Evolutionary conservation across 2,113 vertebrate genomes (phyloP), one percentile per base, ranked within the genome.

Genomic region (Zootoca vivipara): DNA sequence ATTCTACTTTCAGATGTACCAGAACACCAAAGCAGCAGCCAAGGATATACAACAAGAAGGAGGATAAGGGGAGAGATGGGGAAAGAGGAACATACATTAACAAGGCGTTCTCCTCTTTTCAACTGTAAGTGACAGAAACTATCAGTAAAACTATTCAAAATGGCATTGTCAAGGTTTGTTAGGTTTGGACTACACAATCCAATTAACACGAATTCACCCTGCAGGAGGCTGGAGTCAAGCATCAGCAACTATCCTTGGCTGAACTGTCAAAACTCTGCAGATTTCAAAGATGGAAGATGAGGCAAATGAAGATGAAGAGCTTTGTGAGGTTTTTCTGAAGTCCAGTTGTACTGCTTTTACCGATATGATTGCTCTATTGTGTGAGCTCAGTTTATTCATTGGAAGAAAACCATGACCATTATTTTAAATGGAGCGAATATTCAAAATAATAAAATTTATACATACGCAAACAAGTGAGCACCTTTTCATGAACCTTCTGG

Each of bases 121-220:
- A 58, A 38, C 33, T 77, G n/a, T 56, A 78, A 30, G 46, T 78
- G 73, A 58, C 33, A 77, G 35, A 69, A 77, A 4, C 69, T 24
- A 78, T 69, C 46, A 69, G 64, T 78, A 78, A 24, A 30, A 77
- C 7, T 52, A 78, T 84, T 84, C 10, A 16, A 84, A 73, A 62
- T 30, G 42, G 65, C 35, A 79, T 72, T 70, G 38, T 62, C 73
- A 79, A 79, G 52, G 52, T 89, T 84, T 46, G 24, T 56, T 78
- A 69, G 38, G 28, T 69, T 38, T 20, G 20, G 82, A 46, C 33
- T 67, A 67, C 18, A 83, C 64, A 78, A 42, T 78, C 62, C 26
- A 89, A 56, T 89, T 70, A 78, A 58, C 74, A 84, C 24, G 74
- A 83, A 84, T 78, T 35, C 52, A 77, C 40, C 80, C 73, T 56